A percentile compares a stretch with the other conserved stretches of the same genome.
phyloP scores from a whole-genome alignment of 1,140 invertebrate species.

The Leucophenga varia region DNA sequence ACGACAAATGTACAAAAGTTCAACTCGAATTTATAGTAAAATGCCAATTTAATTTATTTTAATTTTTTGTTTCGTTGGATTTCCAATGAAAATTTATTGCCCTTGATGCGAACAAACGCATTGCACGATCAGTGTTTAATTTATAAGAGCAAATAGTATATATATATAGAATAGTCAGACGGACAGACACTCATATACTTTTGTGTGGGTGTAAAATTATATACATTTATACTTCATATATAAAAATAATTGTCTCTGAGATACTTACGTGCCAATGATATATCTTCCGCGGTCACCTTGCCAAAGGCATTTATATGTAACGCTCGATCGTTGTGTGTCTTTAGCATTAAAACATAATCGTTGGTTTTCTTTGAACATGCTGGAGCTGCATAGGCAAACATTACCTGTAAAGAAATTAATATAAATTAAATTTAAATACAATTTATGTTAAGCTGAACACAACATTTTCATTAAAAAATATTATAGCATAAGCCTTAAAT shows the following conservation, averaged over 20 bases:
- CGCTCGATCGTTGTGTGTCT: slow-evolving; percentile 34
- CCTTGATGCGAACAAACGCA: slow-evolving; percentile 24
- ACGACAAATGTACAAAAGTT: slow-evolving; percentile 42
- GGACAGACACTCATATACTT: too few species aligned
- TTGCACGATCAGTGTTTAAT: too few species aligned
- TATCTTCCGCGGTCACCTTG: slow-evolving; percentile 42
- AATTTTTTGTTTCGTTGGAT: not conserved
- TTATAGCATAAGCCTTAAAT: too few species aligned
- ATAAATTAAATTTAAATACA: not conserved
- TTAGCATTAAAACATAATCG: slow-evolving; percentile 44
- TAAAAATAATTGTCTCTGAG: not conserved
- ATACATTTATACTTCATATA: slow-evolving; percentile 6
- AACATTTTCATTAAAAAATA: not conserved
- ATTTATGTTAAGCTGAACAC: not conserved
- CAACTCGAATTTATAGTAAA: too few species aligned
- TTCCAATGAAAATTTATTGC: slow-evolving; percentile 19
- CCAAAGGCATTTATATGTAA: slow-evolving; percentile 49
- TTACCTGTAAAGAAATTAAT: slow-evolving; percentile 25
- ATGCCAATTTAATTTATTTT: slow-evolving; percentile 47
- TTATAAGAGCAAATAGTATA: not conserved
- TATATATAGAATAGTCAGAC: too few species aligned
- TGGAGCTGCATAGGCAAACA: slow-evolving; percentile 46
- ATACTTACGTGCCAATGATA: slow-evolving; percentile 52
- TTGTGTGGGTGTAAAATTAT: too few species aligned
- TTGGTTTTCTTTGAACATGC: slow-evolving; percentile 46